Conservation (phyloP, 2,888 invertebrate genomes). For the Apodemia hepburni region DNA sequence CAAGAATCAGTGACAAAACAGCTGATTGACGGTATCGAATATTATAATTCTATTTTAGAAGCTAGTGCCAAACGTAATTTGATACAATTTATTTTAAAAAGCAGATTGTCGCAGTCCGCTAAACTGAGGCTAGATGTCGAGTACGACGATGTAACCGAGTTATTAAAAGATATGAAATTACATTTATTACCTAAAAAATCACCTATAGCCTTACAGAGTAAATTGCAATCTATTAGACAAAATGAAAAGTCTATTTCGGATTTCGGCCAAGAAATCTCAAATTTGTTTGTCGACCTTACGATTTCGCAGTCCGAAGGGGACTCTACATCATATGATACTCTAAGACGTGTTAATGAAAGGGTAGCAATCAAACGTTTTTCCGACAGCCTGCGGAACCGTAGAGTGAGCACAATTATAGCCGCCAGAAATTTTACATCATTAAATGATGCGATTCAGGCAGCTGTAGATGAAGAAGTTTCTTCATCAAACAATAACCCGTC, state of each 20-base stretch:
- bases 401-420: neutral
- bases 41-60: constrained; percentile 21
- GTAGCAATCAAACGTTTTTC: constrained; percentile 14
- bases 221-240: constrained; percentile 19
- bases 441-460: constrained; percentile 16
- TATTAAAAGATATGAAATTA: neutral
- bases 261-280: constrained; percentile 19
- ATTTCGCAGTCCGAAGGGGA: constrained; percentile 23
- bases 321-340: constrained; percentile 12
- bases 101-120: constrained; percentile 26
- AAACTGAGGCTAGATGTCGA: constrained; percentile 16
- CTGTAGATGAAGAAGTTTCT: neutral
- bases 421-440: constrained; percentile 9
- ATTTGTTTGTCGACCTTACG: constrained; percentile 22
- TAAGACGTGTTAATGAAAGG: constrained; percentile 25
- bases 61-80: neutral
- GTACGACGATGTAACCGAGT: neutral
- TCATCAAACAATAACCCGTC: neutral
- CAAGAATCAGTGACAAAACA: constrained; percentile 24
- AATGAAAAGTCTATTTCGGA: constrained; percentile 15
- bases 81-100: constrained; percentile 29
- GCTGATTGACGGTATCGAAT: constrained; percentile 23
- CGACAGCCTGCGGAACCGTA: neutral
- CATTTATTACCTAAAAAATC: neutral
- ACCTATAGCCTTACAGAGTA: too few species aligned